Base-by-base conservation (phyloP, 2,888 invertebrate genomes). In the Penaeus monodon region DNA sequence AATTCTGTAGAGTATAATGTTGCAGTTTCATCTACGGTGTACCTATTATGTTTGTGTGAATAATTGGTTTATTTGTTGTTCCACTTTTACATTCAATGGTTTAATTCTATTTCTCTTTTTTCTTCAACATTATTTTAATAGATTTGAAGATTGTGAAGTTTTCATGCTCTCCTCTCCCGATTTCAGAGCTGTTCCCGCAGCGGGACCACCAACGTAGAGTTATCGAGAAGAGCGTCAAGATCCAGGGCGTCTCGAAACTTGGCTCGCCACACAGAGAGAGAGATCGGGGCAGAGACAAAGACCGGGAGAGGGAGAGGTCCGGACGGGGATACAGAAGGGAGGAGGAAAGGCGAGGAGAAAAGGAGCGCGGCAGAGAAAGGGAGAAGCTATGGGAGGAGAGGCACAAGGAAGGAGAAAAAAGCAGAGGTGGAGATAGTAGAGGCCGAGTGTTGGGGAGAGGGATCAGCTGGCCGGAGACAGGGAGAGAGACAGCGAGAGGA, bases 151-250 rank as follows among this genome's bases (percentile, higher is more conserved):
- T 38, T 79, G 64, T 33, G 1, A 3, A 8, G 24, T 74, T 63
- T 63, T 27, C 66, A 84, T 29, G 6, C 20, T 76, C 49, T 77
- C 49, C 66, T 82, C 64, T 82, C 81, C 84, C 49, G 12, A 3
- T 91, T 91, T 65, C 92, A 95, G 95, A 95, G 92, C 90, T 98
- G 17, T 98, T 98, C 92, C 98, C 98, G 0, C 98, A 98, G 93
- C 92, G 98, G 90, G 96, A 97, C 92, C 97, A 98, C 92, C 98
- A 98, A 91, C 96, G 96, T 92, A 94, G 97, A 3, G 96, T 97
- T 0, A 97, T 98, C 91, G 96, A 97, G 0, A 96, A 97, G 91
- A 97, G 96, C 91, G 95, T 97, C 93, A 87, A 89, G 83, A 89
- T 87, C n/a, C 89, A 87, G 63, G 88, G 89, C 27, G 84, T 87